These are phyloP conservation scores for Anas platyrhynchos DNA, from an alignment of 2,113 vertebrate genomes.

Conservation along the genomic window DNA sequence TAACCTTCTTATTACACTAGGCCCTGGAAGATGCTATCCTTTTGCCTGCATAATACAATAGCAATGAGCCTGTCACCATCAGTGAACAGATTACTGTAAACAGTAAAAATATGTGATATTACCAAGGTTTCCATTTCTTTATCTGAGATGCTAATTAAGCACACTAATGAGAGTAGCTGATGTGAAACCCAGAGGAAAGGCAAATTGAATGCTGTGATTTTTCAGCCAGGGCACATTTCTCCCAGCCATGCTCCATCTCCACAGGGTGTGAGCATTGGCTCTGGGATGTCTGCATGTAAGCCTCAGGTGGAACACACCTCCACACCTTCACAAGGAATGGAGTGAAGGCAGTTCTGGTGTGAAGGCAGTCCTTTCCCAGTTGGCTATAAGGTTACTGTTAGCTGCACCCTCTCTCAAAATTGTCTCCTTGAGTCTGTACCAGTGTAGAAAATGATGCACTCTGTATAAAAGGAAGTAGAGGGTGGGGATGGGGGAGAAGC, in stretches of 20 bases:
- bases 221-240: not conserved
- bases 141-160: not conserved
- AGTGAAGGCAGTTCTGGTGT: not conserved
- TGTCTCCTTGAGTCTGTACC: rapidly evolving
- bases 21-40: not conserved
- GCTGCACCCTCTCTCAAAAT: not conserved
- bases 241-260: rapidly evolving
- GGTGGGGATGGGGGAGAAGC: too few species aligned
- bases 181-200: not conserved
- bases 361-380: not conserved
- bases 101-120: not conserved
- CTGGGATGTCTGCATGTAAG: not conserved
- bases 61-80: not conserved
- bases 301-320: rapidly evolving
- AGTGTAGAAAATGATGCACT: not conserved
- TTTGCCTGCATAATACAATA: not conserved
- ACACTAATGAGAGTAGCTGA: rapidly evolving
- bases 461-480: not conserved
- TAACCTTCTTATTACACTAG: not conserved
- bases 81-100: not conserved
- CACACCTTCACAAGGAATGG: not conserved
- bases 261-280: not conserved
- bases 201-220: not conserved
- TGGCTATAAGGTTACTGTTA: not conserved
- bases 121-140: not conserved